These are phyloP conservation scores for Morpho deidamia DNA, from an alignment of 2,888 invertebrate genomes.

Conservation along the genomic window DNA sequence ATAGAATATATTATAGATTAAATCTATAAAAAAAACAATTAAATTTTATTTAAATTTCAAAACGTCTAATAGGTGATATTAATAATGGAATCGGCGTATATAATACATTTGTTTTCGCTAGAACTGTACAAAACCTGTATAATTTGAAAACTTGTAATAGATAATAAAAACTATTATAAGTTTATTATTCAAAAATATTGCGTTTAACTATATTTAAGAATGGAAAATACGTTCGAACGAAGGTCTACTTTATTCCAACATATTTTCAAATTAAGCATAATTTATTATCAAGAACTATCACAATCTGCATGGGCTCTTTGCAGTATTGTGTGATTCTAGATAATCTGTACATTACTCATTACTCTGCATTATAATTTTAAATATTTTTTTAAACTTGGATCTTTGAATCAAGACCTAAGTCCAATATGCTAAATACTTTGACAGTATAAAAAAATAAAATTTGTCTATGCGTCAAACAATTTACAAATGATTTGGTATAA, in stretches of 20 bases:
- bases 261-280: constrained; percentile 18
- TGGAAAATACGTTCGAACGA: constrained; percentile 20
- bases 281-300: constrained; percentile 42
- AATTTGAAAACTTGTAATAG: constrained; percentile 28
- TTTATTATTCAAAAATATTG: constrained; percentile 39
- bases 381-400: neutral
- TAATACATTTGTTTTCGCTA: constrained; percentile 7
- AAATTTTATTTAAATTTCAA: constrained; percentile 35
- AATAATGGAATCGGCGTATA: constrained; percentile 16
- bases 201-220: constrained; percentile 22
- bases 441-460: constrained; percentile 8
- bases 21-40: constrained; percentile 39
- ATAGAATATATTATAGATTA: constrained; percentile 53
- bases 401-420: neutral
- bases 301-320: constrained; percentile 65
- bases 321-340: constrained; percentile 51
- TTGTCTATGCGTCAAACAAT: constrained; percentile 9
- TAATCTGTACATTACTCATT: constrained; percentile 34
- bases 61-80: constrained; percentile 48
- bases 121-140: constrained; percentile 49
- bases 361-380: constrained; percentile 48
- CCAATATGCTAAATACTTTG: constrained; percentile 5
- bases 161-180: constrained; percentile 13
- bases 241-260: constrained; percentile 9
- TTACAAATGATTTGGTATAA: constrained; percentile 1